A percentile compares a stretch with the other conserved stretches of the same genome.
These are phyloP conservation scores for Brachynemurus nebulosus DNA, from an alignment of 2,888 invertebrate genomes.

Conservation along the genomic window DNA sequence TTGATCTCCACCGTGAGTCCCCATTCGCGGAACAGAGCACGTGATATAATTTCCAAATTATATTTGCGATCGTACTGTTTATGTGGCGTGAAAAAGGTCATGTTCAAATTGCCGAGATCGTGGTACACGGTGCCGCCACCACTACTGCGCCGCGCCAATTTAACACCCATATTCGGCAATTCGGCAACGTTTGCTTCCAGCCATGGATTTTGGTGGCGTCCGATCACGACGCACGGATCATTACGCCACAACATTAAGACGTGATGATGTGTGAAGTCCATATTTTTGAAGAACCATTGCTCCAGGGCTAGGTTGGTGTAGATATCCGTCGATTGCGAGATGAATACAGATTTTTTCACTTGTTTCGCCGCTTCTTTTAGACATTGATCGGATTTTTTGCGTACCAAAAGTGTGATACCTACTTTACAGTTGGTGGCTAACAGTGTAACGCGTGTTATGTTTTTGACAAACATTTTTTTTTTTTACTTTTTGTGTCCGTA, in stretches of 20 bases:
- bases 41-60: slow-evolving; percentile 77
- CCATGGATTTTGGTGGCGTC: slow-evolving; percentile 96
- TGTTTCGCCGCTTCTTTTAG: not conserved
- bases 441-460: not conserved
- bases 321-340: slow-evolving; percentile 83
- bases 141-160: slow-evolving; percentile 78
- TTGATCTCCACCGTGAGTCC: slow-evolving; percentile 63
- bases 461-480: not conserved
- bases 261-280: slow-evolving; percentile 69
- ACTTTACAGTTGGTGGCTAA: not conserved
- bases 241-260: slow-evolving; percentile 87
- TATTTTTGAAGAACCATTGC: slow-evolving; percentile 88
- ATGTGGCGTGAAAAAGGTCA: slow-evolving; percentile 79
- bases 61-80: slow-evolving; percentile 71
- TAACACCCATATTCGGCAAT: slow-evolving; percentile 50
- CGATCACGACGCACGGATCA: slow-evolving; percentile 88
- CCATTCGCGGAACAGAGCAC: slow-evolving; percentile 71
- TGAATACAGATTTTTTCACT: slow-evolving; percentile 74
- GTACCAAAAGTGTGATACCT: too few relatives aligned
- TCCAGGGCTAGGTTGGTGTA: slow-evolving; percentile 90
- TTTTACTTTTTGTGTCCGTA: too few relatives aligned
- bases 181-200: slow-evolving; percentile 69
- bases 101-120: slow-evolving; percentile 83
- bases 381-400: slow-evolving; percentile 3
- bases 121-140: slow-evolving; percentile 97